Conservation (phyloP, 2,888 invertebrate species). For the Eledona agricola region DNA sequence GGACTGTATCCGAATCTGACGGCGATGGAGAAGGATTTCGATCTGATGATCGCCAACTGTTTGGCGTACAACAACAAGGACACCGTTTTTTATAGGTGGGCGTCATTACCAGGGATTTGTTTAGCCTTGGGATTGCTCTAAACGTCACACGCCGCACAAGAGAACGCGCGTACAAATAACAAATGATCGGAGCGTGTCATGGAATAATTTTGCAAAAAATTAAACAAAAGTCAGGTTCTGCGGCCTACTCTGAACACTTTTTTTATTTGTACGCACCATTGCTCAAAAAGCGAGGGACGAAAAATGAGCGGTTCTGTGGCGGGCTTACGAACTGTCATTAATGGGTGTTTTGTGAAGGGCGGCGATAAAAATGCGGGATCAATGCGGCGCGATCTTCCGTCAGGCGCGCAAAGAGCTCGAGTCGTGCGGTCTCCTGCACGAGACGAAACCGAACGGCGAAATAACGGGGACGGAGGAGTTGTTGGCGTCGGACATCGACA, state of each 20-base stretch:
- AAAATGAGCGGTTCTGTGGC: too few species aligned
- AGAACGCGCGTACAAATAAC: too few species aligned
- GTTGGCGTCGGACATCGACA: constrained; percentile 66
- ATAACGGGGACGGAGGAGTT: constrained; percentile 60
- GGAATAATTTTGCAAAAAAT: too few species aligned
- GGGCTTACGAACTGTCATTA: too few species aligned
- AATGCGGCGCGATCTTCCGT: constrained; percentile 82
- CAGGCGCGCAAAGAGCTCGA: constrained; percentile 79
- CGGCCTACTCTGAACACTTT: constrained; percentile 17
- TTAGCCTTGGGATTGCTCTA: too few species aligned
- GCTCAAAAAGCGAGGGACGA: too few species aligned
- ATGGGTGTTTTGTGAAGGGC: constrained; percentile 70
- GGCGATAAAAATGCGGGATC: constrained; percentile 88
- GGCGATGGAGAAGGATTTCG: constrained; percentile 88
- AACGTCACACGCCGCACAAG: too few species aligned
- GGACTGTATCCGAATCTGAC: constrained; percentile 76
- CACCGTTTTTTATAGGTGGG: constrained; percentile 90
- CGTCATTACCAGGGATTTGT: too few species aligned
- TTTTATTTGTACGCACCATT: too few species aligned
- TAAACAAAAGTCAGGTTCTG: too few species aligned
- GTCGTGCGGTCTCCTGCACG: constrained; percentile 66
- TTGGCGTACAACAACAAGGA: constrained; percentile 94
- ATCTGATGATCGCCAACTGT: constrained; percentile 96
- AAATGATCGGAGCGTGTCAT: too few species aligned
- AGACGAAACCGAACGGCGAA: constrained; percentile 57